Evolutionary conservation across 2,113 vertebrate genomes (phyloP), one percentile per base, ranked within the genome.

Genomic region (Asarcornis scutulata): DNA sequence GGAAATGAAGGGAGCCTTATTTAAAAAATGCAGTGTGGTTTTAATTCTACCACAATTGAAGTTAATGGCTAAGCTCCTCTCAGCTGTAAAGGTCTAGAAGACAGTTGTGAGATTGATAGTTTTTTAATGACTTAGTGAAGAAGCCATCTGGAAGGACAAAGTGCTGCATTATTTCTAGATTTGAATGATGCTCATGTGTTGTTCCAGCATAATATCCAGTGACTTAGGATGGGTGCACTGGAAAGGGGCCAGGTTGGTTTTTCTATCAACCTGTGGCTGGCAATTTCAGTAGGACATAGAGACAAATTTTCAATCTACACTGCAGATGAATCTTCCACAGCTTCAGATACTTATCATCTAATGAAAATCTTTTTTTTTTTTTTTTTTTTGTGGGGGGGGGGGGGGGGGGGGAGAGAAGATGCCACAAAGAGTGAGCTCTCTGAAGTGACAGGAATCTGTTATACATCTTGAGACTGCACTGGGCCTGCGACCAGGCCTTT

Each of bases 91-190:
- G 88, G 56, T 62, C 88, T 74, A 78, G 72, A 82, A 84, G 91
- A 71, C 71, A 53, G 62, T 58, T 46, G 66, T 1, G 7, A 85
- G 60, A 58, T 7, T 44, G 92, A 86, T 78, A 13, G 25, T 1
- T 86, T 89, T 88, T 71, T 55, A 80, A 67, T 74, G 91, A 31
- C 53, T 53, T 22, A 42, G 59, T 55, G 46, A 48, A 90, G 53
- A 34, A 90, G 40, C 26, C 75, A 74, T 55, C 83, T 80, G 79
- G 83, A 85, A 80, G 83, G 75, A 73, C 42, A 83, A 80, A 74
- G 50, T 29, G 50, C 55, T 91, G 72, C 36, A 3, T 74, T 40
- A 77, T 83, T 89, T 56, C 67, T 89, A 9, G 2, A 4, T 60
- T 42, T 56, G 32, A 36, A n/a, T 7, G 78, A 31, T 56, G 56